A percentile compares a stretch with the other conserved stretches of the same genome.
Evolutionary conservation across 2,113 vertebrate species (phyloP).

Genomic region (Noctilio leporinus): DNA sequence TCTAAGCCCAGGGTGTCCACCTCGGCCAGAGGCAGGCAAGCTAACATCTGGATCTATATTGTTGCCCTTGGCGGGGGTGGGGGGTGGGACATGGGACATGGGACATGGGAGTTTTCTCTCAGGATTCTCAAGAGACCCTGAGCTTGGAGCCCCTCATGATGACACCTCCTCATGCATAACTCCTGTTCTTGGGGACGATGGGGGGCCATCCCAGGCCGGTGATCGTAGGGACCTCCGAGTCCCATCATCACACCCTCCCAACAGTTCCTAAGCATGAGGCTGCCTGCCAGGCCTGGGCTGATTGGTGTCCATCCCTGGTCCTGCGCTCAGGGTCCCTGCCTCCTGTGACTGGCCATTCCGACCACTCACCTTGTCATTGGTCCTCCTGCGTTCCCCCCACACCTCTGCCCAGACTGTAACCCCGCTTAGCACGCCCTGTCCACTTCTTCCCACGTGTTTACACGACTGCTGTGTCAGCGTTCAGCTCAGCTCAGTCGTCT

Average conservation of each 20-base stretch:
- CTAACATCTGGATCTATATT: not conserved
- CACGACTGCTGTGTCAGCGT: not conserved
- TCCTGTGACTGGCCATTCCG: not conserved
- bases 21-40: not conserved
- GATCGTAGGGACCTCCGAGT: fast-evolving
- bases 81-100: not conserved
- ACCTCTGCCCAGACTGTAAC: not conserved
- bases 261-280: fast-evolving
- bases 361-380: not conserved
- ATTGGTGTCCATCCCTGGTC: not conserved
- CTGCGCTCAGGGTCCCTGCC: not conserved
- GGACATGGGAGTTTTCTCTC: not conserved
- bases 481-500: not conserved
- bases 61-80: not conserved
- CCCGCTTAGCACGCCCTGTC: not conserved
- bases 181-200: not conserved
- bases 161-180: not conserved
- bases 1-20: too few relatives aligned
- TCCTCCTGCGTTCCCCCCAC: not conserved
- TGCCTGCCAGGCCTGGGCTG: fast-evolving
- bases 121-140: not conserved
- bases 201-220: too few relatives aligned
- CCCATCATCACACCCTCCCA: fast-evolving
- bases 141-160: not conserved
- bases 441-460: not conserved